phyloP scores from a whole-genome alignment of 37 sponge, comb jelly and placozoan species.

The Petrosia ficiformis region DNA sequence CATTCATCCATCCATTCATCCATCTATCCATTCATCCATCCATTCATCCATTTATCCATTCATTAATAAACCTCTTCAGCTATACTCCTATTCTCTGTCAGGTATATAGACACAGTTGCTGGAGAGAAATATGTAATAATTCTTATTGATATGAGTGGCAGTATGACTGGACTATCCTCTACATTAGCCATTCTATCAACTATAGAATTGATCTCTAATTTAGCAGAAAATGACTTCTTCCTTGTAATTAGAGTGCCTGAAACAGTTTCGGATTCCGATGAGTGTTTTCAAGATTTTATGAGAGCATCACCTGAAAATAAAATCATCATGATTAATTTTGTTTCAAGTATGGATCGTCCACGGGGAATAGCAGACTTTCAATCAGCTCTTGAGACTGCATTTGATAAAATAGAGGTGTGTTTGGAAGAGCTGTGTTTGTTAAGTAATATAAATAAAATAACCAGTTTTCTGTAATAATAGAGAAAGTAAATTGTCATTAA shows the following conservation, averaged over 20 bases:
- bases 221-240: constrained; percentile 47
- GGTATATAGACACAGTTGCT: constrained; percentile 4
- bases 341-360: background rate
- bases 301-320: background rate
- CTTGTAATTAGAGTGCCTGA: constrained; percentile 17
- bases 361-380: background rate
- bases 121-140: constrained; percentile 8
- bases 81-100: background rate
- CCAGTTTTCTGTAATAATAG: background rate
- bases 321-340: background rate
- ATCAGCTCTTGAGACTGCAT: background rate
- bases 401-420: background rate
- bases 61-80: too few species aligned
- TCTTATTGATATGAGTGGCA: constrained; percentile 36
- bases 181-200: constrained; percentile 19
- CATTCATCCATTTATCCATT: too few species aligned
- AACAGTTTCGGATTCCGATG: background rate
- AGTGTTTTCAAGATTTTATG: background rate
- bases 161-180: constrained; percentile 25
- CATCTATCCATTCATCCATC: too few species aligned
- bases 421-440: background rate
- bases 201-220: constrained; percentile 20
- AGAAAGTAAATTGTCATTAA: background rate
- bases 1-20: too few species aligned
- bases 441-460: background rate